Evolutionary conservation across 2,113 vertebrate genomes (phyloP), one percentile per base, ranked within the genome.

Genomic region (Tretioscincus oriximinensis): DNA sequence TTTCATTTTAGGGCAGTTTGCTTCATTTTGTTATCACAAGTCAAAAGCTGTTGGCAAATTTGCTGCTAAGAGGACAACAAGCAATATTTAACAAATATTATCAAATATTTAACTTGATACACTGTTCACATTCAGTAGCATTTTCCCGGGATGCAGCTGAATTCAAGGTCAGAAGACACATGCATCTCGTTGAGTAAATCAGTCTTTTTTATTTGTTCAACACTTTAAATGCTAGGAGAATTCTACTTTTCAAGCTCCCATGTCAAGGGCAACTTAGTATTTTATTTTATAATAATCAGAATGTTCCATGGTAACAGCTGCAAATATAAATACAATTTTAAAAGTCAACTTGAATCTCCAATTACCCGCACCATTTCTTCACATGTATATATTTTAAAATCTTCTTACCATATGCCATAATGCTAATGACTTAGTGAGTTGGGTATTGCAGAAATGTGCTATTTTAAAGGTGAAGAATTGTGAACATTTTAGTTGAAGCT

Each of bases 391-490:
- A 16, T 11, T 58, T 60, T 22, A 45, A 60, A 41, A 22, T 47
- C 7, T 5, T 26, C 58, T 24, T n/a, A 10, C 51, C n/a, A 29
- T 31, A 26, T 71, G 21, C 64, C 8, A 35, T 54, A 54, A 78
- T 35, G 11, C 18, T 71, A 71, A 72, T 49, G 54, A 61, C 21
- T 20, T 24, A 64, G 41, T 47, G 28, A 29, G 58, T 18, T 80
- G 58, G 9, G 64, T 72, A 35, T 61, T 49, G 69, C 78, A 83
- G 88, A 83, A 83, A 69, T 87, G 75, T 76, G 20, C 61, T 76
- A 28, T 65, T 84, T 91, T 91, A 76, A 90, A 92, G 88, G 89
- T 54, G 90, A 86, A 88, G 78, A 78, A 93, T 63, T 88, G 88
- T 91, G 90, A 89, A 90, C 90, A 90, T 91, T 82, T 58, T 63